Evolutionary conservation across 2,113 vertebrate genomes (phyloP).

Genomic region (Rhadina sibilatrix): DNA sequence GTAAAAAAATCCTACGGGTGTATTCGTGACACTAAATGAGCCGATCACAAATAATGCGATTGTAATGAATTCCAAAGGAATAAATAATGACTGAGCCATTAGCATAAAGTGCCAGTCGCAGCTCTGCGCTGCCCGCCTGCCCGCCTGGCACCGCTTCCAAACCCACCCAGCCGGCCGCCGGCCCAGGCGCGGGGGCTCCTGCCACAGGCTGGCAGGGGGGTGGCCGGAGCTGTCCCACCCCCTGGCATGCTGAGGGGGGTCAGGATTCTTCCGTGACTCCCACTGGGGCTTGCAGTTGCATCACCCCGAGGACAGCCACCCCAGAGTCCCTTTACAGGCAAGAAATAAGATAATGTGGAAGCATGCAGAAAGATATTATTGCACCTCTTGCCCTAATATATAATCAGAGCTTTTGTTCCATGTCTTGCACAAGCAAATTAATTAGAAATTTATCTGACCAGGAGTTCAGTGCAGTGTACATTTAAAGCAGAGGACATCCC

Average conservation of each 20-base stretch:
- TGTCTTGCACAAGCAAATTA: conserved; percentile 44
- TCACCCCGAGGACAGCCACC: neutral
- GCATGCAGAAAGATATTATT: neutral
- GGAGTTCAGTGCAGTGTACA: neutral
- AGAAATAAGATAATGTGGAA: neutral
- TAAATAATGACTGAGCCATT: conserved; percentile 31
- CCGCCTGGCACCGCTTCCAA: conserved; percentile 7
- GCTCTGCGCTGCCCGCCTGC: conserved; percentile 17
- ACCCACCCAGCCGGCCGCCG: neutral
- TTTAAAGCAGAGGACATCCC: conserved; percentile 21
- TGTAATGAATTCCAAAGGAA: conserved; percentile 51
- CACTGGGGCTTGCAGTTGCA: accelerated
- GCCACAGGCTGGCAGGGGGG: neutral
- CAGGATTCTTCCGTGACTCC: neutral
- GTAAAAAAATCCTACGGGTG: neutral
- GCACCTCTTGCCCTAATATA: neutral
- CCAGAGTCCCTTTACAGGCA: neutral
- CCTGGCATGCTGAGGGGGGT: neutral
- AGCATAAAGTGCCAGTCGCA: conserved; percentile 49
- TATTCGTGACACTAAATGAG: neutral
- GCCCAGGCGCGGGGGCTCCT: neutral
- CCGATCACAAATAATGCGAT: neutral
- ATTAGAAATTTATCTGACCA: conserved; percentile 45
- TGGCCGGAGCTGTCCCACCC: neutral
- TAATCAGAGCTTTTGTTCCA: conserved; percentile 31